Evolutionary conservation across 2,113 vertebrate species (phyloP).

Genomic region (Geothlypis trichas): DNA sequence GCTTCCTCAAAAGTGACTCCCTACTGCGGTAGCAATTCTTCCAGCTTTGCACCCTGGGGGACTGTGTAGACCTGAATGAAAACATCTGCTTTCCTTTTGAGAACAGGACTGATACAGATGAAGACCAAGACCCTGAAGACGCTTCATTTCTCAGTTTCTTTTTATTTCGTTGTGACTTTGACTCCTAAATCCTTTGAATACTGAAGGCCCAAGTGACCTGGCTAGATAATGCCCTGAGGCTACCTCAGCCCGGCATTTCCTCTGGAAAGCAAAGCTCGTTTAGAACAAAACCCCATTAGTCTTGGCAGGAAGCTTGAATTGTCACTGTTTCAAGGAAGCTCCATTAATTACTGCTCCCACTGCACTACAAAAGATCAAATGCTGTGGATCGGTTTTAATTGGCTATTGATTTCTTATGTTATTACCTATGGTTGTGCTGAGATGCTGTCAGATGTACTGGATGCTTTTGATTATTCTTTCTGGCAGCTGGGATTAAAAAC

Average conservation of each 20-base stretch:
- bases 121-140: neutral
- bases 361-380: conserved; percentile 65
- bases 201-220: neutral
- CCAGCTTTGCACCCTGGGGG: neutral
- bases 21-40: neutral
- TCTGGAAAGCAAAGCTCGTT: conserved; percentile 1
- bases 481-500: conserved; percentile 63
- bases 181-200: conserved; percentile 2
- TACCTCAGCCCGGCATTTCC: neutral
- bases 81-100: neutral
- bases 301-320: conserved; percentile 55
- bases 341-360: conserved; percentile 61
- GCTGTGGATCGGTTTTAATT: conserved; percentile 66
- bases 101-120: neutral
- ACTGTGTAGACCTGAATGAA: neutral
- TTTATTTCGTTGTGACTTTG: neutral
- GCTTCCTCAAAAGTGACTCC: neutral
- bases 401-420: conserved; percentile 68
- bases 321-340: conserved; percentile 36
- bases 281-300: conserved; percentile 34
- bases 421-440: conserved; percentile 55
- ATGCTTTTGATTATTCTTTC: conserved; percentile 58
- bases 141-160: neutral
- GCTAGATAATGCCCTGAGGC: neutral
- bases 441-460: conserved; percentile 30